These are phyloP conservation scores for Ophion ventricosus DNA, from an alignment of 2,888 invertebrate species.

Conservation along the genomic window DNA sequence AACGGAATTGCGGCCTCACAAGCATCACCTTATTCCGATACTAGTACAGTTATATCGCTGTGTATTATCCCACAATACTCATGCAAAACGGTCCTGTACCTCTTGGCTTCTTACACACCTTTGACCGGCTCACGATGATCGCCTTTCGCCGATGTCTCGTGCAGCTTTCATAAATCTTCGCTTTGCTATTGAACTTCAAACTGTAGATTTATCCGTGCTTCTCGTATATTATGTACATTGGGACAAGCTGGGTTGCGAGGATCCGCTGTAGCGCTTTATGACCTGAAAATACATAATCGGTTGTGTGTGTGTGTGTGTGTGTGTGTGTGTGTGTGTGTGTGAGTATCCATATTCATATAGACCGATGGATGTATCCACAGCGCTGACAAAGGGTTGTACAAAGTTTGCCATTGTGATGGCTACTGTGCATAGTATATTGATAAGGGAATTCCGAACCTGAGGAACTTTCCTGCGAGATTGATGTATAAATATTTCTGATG, in stretches of 20 bases:
- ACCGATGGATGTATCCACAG: conserved; percentile 10
- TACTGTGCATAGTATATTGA: conserved; percentile 12
- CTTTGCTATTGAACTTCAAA: conserved; percentile 50
- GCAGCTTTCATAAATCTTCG: conserved; percentile 60
- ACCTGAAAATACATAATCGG: conserved; percentile 12
- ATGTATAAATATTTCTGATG: conserved; percentile 32
- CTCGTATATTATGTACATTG: conserved; percentile 46
- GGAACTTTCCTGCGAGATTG: background rate
- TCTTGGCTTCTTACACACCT: conserved; percentile 29
- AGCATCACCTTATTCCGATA: background rate
- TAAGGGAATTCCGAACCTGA: conserved; percentile 32
- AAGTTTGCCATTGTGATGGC: conserved; percentile 17
- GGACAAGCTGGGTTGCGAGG: conserved; percentile 41
- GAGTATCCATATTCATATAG: background rate
- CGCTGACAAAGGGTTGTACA: conserved; percentile 40
- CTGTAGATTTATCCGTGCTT: background rate
- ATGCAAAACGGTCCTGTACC: background rate
- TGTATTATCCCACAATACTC: conserved; percentile 19
- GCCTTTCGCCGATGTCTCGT: conserved; percentile 39
- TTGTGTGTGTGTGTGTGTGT: background rate
- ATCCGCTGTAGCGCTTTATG: conserved; percentile 41
- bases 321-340: background rate
- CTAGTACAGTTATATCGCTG: conserved; percentile 9
- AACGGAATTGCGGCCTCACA: background rate
- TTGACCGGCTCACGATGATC: conserved; percentile 14